phyloP scores from a whole-genome alignment of 2,113 vertebrate genomes.

The Mesembrinibis cayennensis region DNA sequence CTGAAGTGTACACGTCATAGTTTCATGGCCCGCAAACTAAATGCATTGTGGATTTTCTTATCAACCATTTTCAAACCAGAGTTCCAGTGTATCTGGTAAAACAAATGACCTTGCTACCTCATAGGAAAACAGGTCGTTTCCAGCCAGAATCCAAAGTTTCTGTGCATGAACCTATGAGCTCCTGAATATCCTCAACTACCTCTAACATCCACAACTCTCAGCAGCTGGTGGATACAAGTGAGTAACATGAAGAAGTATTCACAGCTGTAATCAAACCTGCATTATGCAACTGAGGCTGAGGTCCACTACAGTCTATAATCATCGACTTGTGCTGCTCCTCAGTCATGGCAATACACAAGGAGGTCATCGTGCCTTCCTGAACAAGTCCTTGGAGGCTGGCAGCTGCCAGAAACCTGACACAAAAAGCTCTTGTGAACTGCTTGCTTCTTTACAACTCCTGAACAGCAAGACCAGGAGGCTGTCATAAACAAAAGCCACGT shows the following conservation, averaged over 20 bases:
- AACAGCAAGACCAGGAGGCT: background rate
- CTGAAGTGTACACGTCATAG: background rate
- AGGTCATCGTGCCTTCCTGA: slow-evolving; percentile 87
- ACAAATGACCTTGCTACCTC: background rate
- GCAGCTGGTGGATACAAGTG: background rate
- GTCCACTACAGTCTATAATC: slow-evolving; percentile 81
- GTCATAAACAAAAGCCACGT: background rate
- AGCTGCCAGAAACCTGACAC: slow-evolving; percentile 88
- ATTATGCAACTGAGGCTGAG: slow-evolving; percentile 81
- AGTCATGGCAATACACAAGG: slow-evolving; percentile 85
- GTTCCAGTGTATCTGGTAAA: background rate
- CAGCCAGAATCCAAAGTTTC: background rate
- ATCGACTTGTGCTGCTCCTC: slow-evolving; percentile 80
- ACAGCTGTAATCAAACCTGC: slow-evolving; percentile 74
- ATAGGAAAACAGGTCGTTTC: background rate
- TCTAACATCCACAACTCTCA: background rate
- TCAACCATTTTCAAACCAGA: background rate
- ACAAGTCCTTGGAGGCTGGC: slow-evolving; percentile 92
- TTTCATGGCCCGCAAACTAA: background rate
- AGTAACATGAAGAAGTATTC: background rate
- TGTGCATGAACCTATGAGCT: background rate
- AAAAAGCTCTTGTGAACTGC: background rate
- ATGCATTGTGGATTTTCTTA: background rate
- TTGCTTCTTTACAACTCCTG: background rate
- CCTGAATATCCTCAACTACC: background rate